These are phyloP conservation scores for Polypedilum vanderplanki DNA, from an alignment of 1,140 invertebrate genomes.

Conservation along the genomic window DNA sequence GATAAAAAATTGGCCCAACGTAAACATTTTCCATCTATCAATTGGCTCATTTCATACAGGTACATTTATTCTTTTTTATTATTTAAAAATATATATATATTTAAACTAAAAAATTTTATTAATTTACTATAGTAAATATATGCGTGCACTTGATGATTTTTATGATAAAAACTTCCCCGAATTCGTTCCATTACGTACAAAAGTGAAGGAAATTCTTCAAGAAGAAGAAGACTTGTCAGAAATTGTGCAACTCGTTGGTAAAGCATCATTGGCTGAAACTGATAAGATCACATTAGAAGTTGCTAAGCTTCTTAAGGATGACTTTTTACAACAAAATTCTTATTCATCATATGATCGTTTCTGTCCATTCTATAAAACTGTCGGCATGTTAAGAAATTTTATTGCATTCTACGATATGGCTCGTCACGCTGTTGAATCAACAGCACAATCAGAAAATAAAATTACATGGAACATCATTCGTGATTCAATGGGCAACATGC, in stretches of 20 bases:
- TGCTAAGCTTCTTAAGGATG: constrained; percentile 96
- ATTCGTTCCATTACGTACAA: constrained; percentile 90
- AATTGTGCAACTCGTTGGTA: constrained; percentile 99
- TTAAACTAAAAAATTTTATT: too few species aligned
- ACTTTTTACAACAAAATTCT: constrained; percentile 98
- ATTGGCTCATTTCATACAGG: constrained; percentile 99
- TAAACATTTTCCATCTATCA: constrained; percentile 99
- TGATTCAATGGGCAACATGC: constrained; percentile 91
- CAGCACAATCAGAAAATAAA: constrained; percentile 97
- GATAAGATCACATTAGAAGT: constrained; percentile 99
- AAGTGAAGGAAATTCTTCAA: constrained; percentile 95
- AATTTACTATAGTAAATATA: constrained; percentile 86
- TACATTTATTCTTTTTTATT: constrained; percentile 35
- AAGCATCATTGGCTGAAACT: constrained; percentile 95
- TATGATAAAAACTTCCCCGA: constrained; percentile 99
- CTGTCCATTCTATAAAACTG: constrained; percentile 99
- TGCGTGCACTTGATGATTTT: constrained; percentile 95
- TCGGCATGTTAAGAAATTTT: constrained; percentile 98
- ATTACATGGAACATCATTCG: constrained; percentile 97
- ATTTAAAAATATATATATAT: too few species aligned
- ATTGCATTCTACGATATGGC: constrained; percentile 98
- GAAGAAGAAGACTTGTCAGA: constrained; percentile 99
- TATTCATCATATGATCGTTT: constrained; percentile 96
- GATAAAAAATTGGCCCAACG: constrained; percentile 99
- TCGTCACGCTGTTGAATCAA: constrained; percentile 93